Evolutionary conservation across 2,113 vertebrate species (phyloP).

Genomic region (Callorhinus ursinus): DNA sequence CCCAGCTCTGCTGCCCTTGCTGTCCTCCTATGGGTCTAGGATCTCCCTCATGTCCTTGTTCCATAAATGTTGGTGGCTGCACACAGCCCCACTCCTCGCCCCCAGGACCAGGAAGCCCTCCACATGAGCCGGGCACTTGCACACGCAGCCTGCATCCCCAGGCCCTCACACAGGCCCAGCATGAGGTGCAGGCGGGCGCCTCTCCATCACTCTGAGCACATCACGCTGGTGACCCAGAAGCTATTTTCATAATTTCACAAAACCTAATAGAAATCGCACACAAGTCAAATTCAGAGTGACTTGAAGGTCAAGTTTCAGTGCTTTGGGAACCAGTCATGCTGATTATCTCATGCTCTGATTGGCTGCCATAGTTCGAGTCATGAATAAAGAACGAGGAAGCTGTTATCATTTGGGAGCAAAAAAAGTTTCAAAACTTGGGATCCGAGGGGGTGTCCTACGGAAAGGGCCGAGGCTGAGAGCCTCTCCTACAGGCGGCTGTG

Average conservation of each 20-base stretch:
- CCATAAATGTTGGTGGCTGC: accelerated
- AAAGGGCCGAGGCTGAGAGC: neutral
- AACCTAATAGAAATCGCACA: neutral
- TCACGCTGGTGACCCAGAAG: neutral
- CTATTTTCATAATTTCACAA: neutral
- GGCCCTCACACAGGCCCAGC: neutral
- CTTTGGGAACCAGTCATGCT: neutral
- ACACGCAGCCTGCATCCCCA: neutral
- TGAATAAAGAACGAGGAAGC: conserved; percentile 44
- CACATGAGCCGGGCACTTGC: neutral
- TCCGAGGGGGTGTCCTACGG: neutral
- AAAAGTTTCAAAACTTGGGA: neutral
- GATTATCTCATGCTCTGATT: neutral
- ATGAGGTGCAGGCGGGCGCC: neutral
- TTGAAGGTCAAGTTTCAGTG: conserved; percentile 31
- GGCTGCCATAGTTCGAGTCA: neutral
- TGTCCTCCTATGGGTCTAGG: accelerated
- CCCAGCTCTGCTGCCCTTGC: neutral
- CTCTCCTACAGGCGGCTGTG: neutral
- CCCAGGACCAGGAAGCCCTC: neutral
- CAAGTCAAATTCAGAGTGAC: neutral
- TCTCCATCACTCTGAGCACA: neutral
- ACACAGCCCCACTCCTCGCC: accelerated
- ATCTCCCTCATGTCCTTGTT: accelerated
- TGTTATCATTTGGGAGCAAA: neutral